Percentiles rank a stretch among this genome's conserved stretches.
Conservation (phyloP, 2,113 vertebrate genomes). For the Caloenas nicobarica region DNA sequence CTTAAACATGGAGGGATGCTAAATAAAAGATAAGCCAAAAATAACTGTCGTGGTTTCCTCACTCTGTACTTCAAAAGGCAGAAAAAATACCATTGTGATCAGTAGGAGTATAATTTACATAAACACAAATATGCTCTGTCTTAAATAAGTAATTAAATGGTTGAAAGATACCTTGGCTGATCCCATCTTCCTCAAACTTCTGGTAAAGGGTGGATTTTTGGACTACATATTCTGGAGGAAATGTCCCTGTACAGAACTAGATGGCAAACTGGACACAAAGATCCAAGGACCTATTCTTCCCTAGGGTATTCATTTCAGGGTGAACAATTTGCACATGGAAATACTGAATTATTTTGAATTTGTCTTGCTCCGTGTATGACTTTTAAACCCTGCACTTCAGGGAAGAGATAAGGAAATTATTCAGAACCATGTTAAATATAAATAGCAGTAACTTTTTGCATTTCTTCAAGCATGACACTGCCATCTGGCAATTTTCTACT, state of each 20-base stretch:
- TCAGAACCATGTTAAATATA: neutral
- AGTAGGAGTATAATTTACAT: neutral
- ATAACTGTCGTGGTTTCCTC: neutral
- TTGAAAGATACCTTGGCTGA: neutral
- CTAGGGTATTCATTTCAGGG: neutral
- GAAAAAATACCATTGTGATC: neutral
- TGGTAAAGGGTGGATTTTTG: neutral
- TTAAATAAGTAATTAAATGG: neutral
- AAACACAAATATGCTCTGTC: neutral
- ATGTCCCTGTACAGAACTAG: neutral
- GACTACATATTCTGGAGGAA: neutral
- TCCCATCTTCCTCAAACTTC: neutral
- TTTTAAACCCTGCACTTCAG: neutral
- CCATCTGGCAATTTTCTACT: neutral
- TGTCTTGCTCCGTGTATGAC: neutral
- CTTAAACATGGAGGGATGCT: neutral
- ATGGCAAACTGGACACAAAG: neutral
- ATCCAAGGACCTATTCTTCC: neutral
- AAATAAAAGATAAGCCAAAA: neutral
- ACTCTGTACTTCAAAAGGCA: neutral
- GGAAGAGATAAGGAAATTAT: neutral
- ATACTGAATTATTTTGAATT: neutral
- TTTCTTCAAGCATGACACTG: neutral
- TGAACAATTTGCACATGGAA: neutral
- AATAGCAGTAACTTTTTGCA: neutral